These are phyloP conservation scores for Microchrysa polita DNA, from an alignment of 2,888 invertebrate species.

Conservation along the genomic window DNA sequence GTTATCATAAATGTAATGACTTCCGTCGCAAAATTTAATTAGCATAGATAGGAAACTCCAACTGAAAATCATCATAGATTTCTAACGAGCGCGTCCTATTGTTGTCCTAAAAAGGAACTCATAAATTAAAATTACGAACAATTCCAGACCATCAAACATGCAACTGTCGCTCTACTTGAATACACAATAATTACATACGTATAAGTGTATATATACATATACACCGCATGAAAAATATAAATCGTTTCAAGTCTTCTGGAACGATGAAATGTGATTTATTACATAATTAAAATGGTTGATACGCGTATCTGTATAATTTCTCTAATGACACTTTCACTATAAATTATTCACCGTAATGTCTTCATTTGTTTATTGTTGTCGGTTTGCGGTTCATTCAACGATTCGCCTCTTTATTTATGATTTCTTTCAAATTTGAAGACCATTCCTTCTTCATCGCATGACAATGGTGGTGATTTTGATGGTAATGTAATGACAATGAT, in stretches of 20 bases:
- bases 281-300: conserved; percentile 22
- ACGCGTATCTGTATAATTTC: conserved; percentile 25
- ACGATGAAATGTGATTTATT: conserved; percentile 14
- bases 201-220: too few relatives aligned
- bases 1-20: too few relatives aligned
- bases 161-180: conserved; percentile 7
- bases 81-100: neutral
- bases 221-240: conserved; percentile 2
- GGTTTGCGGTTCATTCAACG: conserved; percentile 7
- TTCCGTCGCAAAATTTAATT: too few relatives aligned
- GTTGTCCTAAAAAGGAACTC: neutral
- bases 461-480: neutral
- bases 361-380: conserved; percentile 7
- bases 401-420: neutral
- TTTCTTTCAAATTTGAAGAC: too few relatives aligned
- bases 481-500: neutral
- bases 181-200: too few relatives aligned
- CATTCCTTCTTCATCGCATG: neutral
- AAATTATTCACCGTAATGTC: conserved; percentile 34
- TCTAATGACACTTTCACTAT: conserved; percentile 40
- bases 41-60: too few relatives aligned
- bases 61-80: neutral
- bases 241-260: conserved; percentile 17
- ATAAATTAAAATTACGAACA: conserved; percentile 14
- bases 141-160: conserved; percentile 40